Percentiles rank a stretch among this genome's conserved stretches.
These are phyloP conservation scores for Latheticus oryzae DNA, from an alignment of 2,888 invertebrate species.

Conservation along the genomic window DNA sequence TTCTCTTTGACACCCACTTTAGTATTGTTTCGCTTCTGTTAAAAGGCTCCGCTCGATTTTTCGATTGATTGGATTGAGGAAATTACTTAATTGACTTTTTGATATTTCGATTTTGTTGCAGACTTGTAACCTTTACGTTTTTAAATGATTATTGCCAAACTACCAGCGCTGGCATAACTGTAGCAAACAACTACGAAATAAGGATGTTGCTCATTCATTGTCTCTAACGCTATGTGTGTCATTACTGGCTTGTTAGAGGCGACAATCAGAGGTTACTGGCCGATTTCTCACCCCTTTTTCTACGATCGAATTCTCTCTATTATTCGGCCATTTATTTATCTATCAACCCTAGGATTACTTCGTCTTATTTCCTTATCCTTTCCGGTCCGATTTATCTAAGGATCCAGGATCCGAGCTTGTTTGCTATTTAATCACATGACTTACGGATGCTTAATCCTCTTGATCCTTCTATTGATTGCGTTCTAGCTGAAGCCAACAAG, in stretches of 20 bases:
- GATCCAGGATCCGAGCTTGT: conserved; percentile 1
- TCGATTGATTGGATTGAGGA: conserved; percentile 1
- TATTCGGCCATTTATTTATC: conserved; percentile 10
- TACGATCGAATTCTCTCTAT: conserved; percentile 7
- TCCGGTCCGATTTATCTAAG: conserved; percentile 17
- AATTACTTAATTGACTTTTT: conserved; percentile 24
- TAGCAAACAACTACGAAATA: conserved; percentile 44
- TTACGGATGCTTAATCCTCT: conserved; percentile 4
- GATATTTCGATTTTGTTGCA: conserved; percentile 24
- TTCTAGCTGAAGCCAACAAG: conserved; percentile 5
- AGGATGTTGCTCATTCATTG: conserved; percentile 50
- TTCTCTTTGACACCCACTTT: conserved; percentile 27
- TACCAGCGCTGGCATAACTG: conserved; percentile 37
- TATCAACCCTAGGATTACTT: conserved; percentile 12
- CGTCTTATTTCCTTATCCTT: conserved; percentile 15
- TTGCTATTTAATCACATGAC: conserved; percentile 20
- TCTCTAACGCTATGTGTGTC: conserved; percentile 42
- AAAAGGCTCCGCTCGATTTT: background rate
- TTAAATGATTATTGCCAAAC: conserved; percentile 37
- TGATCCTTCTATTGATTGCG: conserved; percentile 26
- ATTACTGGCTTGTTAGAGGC: conserved; percentile 41
- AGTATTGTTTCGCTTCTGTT: background rate
- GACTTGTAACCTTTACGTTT: conserved; percentile 38
- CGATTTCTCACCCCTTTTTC: conserved; percentile 31
- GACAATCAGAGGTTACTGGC: conserved; percentile 40